Conservation (phyloP, 2,888 invertebrate genomes). For the Tridacna crocea region DNA sequence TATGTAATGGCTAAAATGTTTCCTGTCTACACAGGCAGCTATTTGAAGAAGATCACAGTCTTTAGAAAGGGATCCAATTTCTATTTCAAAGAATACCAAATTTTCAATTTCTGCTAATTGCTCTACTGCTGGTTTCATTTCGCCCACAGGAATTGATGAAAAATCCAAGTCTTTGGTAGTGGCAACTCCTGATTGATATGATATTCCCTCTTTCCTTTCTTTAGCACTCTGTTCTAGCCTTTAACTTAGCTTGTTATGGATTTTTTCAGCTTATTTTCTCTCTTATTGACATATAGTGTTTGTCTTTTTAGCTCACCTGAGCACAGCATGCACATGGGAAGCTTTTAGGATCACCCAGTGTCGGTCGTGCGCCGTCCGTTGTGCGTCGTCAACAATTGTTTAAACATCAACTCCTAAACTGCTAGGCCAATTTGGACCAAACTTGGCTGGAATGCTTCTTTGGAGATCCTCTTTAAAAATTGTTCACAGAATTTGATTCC, state of each 20-base stretch:
- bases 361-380: too few species aligned
- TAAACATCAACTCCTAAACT: too few species aligned
- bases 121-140: background rate
- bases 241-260: slow-evolving; percentile 30
- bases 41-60: slow-evolving; percentile 43
- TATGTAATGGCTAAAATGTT: slow-evolving; percentile 33
- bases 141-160: background rate
- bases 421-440: too few species aligned
- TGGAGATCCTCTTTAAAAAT: too few species aligned
- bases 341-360: too few species aligned
- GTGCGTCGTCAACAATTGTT: too few species aligned
- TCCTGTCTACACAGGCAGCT: slow-evolving; percentile 29
- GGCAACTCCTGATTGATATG: slow-evolving; percentile 35
- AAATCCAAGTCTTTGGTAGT: background rate
- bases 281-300: slow-evolving; percentile 15
- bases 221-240: slow-evolving; percentile 9
- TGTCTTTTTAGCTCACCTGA: too few species aligned
- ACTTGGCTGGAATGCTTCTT: too few species aligned
- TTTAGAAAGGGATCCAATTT: slow-evolving; percentile 38
- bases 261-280: slow-evolving; percentile 29
- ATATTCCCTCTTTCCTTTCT: slow-evolving; percentile 36
- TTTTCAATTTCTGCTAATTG: background rate
- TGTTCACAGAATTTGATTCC: too few species aligned
- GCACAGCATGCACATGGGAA: too few species aligned
- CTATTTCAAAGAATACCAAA: slow-evolving; percentile 40